Evolutionary conservation across 1,140 invertebrate genomes (phyloP), one percentile per base, ranked within the genome.

Genomic region (Hesperophylax magnus): DNA sequence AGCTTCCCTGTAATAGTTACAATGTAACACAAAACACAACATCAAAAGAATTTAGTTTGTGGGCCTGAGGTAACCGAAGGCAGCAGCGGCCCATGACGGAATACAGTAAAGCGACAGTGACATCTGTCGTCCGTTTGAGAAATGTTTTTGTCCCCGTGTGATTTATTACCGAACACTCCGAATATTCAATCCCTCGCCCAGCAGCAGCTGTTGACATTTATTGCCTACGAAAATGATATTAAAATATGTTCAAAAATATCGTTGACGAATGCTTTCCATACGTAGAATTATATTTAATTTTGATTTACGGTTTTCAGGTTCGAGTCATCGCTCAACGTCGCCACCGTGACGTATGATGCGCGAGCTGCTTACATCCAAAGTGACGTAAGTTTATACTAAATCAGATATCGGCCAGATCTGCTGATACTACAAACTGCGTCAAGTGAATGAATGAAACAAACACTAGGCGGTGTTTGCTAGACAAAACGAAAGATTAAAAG

Each of bases 401-500:
- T 76, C 72, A 76, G 72, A 60, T n/a, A 60, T 72, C 69, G 18
- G n/a, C 27, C 54, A n/a, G 72, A 27, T n/a, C 24, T 60, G 72
- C 58, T 76, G 72, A 58, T 34, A 76, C 72, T 18, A 18, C 72
- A 76, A 60, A 76, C 54, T 58, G 27, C 24, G 11, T 27, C 27
- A 24, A 56, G 54, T 76, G 72, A 76, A 76, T 76, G 72, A 76
- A 76, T 76, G 72, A 78, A 78, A 69, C 61, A 54, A 56, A 78
- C 77, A 78, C 18, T 47, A n/a, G 9, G 2, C 63, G 15, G 22
- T 69, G 61, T 69, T 67, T 69, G 47, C 52, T 52, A 69, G 39
- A 69, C 78, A 18, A 72, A 80, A 80, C 71, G 78, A 80, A 52
- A 75, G 78, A 80, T 80, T 80, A 80, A 75, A 80, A 80, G 39